A percentile compares a stretch with the other conserved stretches of the same genome.
These are phyloP conservation scores for Polyommatus iphigenia DNA, from an alignment of 2,888 invertebrate genomes.

Conservation along the genomic window DNA sequence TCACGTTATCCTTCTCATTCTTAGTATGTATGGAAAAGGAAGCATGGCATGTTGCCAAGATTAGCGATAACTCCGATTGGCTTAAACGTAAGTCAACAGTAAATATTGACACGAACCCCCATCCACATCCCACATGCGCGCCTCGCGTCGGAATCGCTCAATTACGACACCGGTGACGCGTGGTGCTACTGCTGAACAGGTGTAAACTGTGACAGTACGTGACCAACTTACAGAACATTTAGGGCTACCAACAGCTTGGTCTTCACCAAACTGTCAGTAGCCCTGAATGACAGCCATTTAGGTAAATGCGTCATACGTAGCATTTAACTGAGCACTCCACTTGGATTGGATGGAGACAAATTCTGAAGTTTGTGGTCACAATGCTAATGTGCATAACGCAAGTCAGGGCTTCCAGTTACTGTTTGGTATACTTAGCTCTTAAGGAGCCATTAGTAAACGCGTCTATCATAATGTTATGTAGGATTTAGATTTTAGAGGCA, in stretches of 20 bases:
- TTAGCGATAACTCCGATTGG: background rate
- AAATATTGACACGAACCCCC: conserved; percentile 47
- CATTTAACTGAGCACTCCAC: too few species aligned
- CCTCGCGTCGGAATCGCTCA: conserved; percentile 64
- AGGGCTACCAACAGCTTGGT: background rate
- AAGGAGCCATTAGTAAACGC: too few species aligned
- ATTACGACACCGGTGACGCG: conserved; percentile 72
- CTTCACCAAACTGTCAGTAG: background rate
- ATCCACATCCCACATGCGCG: conserved; percentile 69
- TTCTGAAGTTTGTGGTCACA: too few species aligned
- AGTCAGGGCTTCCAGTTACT: too few species aligned
- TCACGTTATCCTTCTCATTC: background rate
- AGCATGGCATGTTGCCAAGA: background rate
- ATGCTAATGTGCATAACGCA: too few species aligned
- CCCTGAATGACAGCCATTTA: too few species aligned
- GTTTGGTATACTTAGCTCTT: too few species aligned
- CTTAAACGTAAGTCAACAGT: conserved; percentile 37
- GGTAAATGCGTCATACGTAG: too few species aligned
- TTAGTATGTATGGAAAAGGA: background rate
- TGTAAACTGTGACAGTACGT: conserved; percentile 62
- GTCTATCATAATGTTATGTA: background rate
- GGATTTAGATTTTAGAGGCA: background rate
- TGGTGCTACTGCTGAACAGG: conserved; percentile 63
- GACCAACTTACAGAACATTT: conserved; percentile 53
- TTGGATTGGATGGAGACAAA: too few species aligned